Conservation (phyloP, 2,888 invertebrate species). For the Rhopalosiphum nymphaeae region DNA sequence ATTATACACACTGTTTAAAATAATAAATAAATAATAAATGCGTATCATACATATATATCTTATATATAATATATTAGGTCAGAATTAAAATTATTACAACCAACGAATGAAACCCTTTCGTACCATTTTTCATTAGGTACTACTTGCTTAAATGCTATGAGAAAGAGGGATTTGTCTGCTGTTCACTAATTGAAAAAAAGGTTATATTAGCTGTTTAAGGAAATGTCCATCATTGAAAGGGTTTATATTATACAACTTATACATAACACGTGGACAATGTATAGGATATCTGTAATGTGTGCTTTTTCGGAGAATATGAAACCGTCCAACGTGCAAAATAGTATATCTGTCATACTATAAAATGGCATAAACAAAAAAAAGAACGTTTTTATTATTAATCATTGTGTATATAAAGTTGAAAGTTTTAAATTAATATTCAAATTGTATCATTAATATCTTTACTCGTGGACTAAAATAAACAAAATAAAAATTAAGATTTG, state of each 20-base stretch:
- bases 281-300: background rate
- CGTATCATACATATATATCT: background rate
- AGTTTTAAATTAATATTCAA: background rate
- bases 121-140: constrained; percentile 11
- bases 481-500: background rate
- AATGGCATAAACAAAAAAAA: background rate
- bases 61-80: background rate
- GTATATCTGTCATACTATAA: background rate
- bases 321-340: background rate
- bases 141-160: background rate
- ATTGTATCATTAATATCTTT: background rate
- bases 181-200: constrained; percentile 1
- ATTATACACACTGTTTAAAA: background rate
- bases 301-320: background rate
- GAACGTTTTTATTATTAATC: background rate
- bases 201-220: background rate
- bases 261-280: background rate
- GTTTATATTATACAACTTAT: background rate
- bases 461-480: background rate
- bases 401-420: background rate
- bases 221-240: background rate
- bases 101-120: background rate
- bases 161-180: background rate
- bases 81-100: constrained; percentile 11
- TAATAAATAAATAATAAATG: too few species aligned